A percentile compares a stretch with the other conserved stretches of the same genome.
Conservation (phyloP, 2,113 vertebrate genomes). For the Chamaetylas fuelleborni region DNA sequence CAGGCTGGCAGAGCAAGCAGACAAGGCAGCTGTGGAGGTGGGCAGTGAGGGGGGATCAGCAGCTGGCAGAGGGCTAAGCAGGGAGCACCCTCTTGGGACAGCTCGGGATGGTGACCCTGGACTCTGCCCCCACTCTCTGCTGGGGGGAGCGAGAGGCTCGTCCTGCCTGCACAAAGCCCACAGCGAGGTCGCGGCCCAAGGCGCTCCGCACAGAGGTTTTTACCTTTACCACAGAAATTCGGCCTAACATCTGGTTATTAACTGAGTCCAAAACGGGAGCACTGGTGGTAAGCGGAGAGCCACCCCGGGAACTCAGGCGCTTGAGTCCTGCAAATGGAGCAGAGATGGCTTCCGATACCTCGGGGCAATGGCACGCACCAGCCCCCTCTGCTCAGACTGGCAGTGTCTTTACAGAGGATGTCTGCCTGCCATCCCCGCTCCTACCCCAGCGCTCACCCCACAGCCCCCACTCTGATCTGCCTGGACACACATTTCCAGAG, state of each 20-base stretch:
- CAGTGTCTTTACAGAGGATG: neutral
- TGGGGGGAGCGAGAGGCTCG: neutral
- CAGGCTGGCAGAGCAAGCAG: conserved; percentile 14
- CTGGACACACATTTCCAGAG: neutral
- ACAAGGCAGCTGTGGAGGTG: neutral
- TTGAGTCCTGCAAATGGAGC: conserved; percentile 70
- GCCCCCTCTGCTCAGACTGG: conserved; percentile 8
- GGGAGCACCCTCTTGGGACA: neutral
- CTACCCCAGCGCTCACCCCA: neutral
- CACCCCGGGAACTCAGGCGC: conserved; percentile 63
- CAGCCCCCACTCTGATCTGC: neutral
- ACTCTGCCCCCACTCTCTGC: neutral
- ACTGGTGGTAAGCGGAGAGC: conserved; percentile 57
- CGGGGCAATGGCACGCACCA: conserved; percentile 26
- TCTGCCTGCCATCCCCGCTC: conserved; percentile 21
- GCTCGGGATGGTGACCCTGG: neutral
- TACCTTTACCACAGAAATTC: conserved; percentile 70
- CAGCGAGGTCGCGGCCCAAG: conserved; percentile 15
- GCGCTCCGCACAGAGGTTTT: conserved; percentile 15
- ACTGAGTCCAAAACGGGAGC: conserved; percentile 65
- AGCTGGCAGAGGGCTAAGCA: neutral
- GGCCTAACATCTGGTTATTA: conserved; percentile 72
- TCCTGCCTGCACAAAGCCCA: conserved; percentile 37
- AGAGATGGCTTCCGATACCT: conserved; percentile 70
- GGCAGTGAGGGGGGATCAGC: neutral